Conservation (phyloP, 2,113 vertebrate genomes). For the Trichomycterus rosablanca region DNA sequence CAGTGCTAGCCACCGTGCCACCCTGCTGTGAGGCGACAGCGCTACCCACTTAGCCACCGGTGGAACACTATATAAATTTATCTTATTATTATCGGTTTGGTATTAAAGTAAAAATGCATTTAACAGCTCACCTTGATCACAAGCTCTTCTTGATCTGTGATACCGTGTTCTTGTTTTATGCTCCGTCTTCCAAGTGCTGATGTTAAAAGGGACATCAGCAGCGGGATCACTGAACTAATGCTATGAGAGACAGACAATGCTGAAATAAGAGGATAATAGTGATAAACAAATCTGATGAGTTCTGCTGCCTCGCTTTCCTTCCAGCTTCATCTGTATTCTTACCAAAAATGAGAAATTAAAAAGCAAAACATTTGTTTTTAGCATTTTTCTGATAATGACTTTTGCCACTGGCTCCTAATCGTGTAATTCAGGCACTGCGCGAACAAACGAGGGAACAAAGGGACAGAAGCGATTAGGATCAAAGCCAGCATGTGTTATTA, state of each 20-base stretch:
- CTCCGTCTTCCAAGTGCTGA: constrained; percentile 7
- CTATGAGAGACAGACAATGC: constrained; percentile 23
- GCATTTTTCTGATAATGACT: constrained; percentile 38
- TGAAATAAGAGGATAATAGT: constrained; percentile 33
- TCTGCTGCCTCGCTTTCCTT: constrained; percentile 19
- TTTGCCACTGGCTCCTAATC: constrained; percentile 35
- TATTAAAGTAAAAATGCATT: too few species aligned
- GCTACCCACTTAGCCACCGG: too few species aligned
- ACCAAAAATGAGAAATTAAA: too few species aligned
- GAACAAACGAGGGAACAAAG: constrained; percentile 31
- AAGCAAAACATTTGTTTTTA: constrained; percentile 10
- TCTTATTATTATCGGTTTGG: too few species aligned
- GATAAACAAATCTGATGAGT: constrained; percentile 40
- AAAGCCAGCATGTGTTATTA: constrained; percentile 36
- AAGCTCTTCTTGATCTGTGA: constrained; percentile 15
- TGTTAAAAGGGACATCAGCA: constrained; percentile 38
- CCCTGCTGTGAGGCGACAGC: too few species aligned
- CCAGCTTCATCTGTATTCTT: constrained; percentile 10
- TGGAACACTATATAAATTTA: too few species aligned
- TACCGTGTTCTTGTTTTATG: constrained; percentile 2
- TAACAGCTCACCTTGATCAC: too few species aligned
- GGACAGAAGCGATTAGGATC: constrained; percentile 29
- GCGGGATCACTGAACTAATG: constrained; percentile 35
- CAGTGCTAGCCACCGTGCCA: too few species aligned
- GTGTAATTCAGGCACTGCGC: constrained; percentile 8